Percentiles rank a stretch among this genome's conserved stretches.
These are phyloP conservation scores for Eilema sororculum DNA, from an alignment of 2,888 invertebrate genomes.

Conservation along the genomic window DNA sequence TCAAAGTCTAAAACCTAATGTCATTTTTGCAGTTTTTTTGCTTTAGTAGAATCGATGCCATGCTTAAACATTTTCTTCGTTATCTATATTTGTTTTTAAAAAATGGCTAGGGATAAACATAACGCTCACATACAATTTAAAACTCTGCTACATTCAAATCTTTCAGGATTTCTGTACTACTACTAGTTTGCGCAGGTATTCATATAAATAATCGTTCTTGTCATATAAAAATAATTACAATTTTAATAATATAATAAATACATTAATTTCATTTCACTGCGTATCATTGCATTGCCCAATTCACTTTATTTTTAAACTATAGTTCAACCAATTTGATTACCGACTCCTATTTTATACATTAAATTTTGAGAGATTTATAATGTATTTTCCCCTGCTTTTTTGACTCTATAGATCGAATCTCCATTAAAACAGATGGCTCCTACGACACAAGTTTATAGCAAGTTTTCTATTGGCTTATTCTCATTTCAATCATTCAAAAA, in stretches of 20 bases:
- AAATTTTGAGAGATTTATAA: no score
- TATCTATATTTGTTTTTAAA: not conserved
- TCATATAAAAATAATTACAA: not conserved
- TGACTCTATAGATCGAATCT: no score
- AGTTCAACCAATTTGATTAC: no score
- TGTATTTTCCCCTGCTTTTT: no score
- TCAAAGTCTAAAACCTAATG: no score
- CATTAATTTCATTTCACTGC: not conserved
- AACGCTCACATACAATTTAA: not conserved
- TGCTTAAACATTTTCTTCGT: slow-evolving; percentile 17
- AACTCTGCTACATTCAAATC: not conserved
- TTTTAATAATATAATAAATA: not conserved
- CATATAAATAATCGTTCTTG: not conserved
- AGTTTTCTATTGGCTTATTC: no score
- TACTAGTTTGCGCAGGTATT: not conserved
- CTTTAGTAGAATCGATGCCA: no score
- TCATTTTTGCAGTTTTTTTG: no score
- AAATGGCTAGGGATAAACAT: not conserved
- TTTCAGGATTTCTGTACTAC: not conserved
- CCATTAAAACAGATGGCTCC: no score
- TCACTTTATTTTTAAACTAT: slow-evolving; percentile 46
- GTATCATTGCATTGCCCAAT: slow-evolving; percentile 20
- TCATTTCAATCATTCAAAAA: no score
- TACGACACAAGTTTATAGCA: no score
- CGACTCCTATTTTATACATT: no score